Base-by-base conservation (phyloP, 2,113 vertebrate genomes). In the Hippocampus comes region DNA sequence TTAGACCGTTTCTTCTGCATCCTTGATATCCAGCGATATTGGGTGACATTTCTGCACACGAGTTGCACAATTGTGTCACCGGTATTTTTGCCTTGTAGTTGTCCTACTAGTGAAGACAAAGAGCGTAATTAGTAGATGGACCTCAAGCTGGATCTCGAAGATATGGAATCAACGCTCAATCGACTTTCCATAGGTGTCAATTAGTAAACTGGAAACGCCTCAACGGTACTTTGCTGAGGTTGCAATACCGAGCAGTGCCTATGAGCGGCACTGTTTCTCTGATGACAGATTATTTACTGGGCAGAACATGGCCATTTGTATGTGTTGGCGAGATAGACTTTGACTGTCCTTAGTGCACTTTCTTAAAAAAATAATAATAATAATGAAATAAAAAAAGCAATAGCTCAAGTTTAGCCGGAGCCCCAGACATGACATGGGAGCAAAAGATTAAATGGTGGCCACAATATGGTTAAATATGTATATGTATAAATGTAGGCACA, bases 321-420 rank as follows among this genome's bases (percentile, higher is more conserved):
- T 18, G 46, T 21, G 49, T 51, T 51, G 17, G 49, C 17, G 75
- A 59, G 64, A 8, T 60, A 69, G 68, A 74, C 46, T 41, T 55
- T 5, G 21, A 72, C 71, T 78, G 53, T 79, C 79, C 51, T 76
- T 70, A 78, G 72, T 84, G 86, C 88, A 87, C 75, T 88, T 90
- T 90, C 72, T 77, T 6, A 1, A 38, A 38, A 57, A 68, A 55
- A 3, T 25, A 42, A 53, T 38, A 60, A 63, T 51, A 5, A 15
- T 27, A 43, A 56, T 15, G 51, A 43, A 17, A 64, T 30, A 61
- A 67, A 69, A 66, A 30, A 38, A 61, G 14, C 23, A 7, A 1
- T 46, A 38, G 71, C 59, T 69, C 63, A 57, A 72, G 63, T 77
- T 55, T 2, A 55, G 17, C 5, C 12, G 48, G 48, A 49, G 48